Evolutionary conservation across 2,888 invertebrate genomes (phyloP), one percentile per base, ranked within the genome.

Genomic region (Noctua janthina): DNA sequence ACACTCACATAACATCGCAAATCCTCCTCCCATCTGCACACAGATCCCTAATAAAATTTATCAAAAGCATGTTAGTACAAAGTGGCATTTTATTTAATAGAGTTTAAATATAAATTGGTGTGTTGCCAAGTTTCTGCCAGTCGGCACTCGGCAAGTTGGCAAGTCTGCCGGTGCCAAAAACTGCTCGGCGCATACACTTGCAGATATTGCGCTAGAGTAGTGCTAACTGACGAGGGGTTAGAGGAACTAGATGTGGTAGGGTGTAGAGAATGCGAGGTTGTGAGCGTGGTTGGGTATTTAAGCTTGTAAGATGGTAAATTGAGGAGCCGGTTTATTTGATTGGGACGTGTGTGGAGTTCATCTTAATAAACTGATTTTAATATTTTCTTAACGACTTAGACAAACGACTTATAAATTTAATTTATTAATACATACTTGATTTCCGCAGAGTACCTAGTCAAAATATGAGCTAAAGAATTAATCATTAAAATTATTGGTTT

Each of bases 81-180:
- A 92, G 92, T 91, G 92, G 89, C 91, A 90, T 92, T 93, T 93
- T 93, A 93, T 93, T 93, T 91, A 93, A 93, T 93, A 93, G 91
- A 88, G 91, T 93, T 93, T 92, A 93, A 92, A 93, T 93, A 93
- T 93, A 93, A 92, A 92, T 93, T 93, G 93, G 93, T 92, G 76
- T 80, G 72, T 85, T 93, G 94, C 94, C 93, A 94, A 92, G 88
- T 81, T 76, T 81, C 72, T 82, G 88, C 86, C 86, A 85, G 87
- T 68, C 68, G 68, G 68, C 68, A 85, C 88, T 86, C 89, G 72
- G 89, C 88, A 84, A 87, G 85, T 86, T 83, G 88, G 90, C 90
- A 89, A 83, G 84, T 81, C 78, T 64, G 80, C 46, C 91, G 88
- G 91, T 94, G 94, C 95, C 94, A 94, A 94, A 93, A 93, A 91